phyloP scores from a whole-genome alignment of 2,797 vertebrate species.

The Melanotaenia trifasciata region DNA sequence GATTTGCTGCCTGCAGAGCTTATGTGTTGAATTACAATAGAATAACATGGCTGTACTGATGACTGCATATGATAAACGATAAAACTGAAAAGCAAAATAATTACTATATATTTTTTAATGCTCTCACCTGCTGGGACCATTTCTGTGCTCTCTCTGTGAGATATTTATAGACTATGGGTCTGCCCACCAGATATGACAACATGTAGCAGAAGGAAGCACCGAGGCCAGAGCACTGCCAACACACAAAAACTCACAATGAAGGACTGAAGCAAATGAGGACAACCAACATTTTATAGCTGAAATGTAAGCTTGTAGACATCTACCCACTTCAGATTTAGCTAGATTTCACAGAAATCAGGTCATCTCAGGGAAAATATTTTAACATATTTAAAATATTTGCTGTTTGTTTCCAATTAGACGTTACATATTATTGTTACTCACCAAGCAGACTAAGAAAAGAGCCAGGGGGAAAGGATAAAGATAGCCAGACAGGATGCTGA shows the following conservation, averaged over 20 bases:
- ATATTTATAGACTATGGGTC: constrained; percentile 96
- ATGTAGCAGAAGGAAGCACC: constrained; percentile 98
- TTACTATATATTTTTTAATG: neutral
- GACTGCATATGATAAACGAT: neutral
- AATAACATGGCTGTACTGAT: neutral
- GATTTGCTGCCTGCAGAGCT: neutral
- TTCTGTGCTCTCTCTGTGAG: constrained; percentile 94
- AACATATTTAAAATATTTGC: neutral
- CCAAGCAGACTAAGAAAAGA: constrained; percentile 98
- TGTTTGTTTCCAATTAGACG: constrained; percentile 11
- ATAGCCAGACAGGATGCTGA: constrained; percentile 98
- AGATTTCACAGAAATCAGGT: neutral
- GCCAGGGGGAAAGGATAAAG: constrained; percentile 97
- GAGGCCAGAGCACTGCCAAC: constrained; percentile 92
- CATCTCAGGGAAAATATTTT: neutral
- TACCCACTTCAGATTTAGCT: too few relatives aligned
- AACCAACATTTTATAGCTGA: neutral
- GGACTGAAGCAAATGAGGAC: neutral
- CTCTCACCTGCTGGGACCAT: constrained; percentile 96
- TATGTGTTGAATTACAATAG: neutral
- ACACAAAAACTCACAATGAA: constrained; percentile 30
- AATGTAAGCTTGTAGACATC: neutral
- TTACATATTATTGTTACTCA: constrained; percentile 81
- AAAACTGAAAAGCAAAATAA: neutral
- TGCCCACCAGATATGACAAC: constrained; percentile 96